Conservation (phyloP, 2,797 vertebrate species). For the Hafferia zeledoni region DNA sequence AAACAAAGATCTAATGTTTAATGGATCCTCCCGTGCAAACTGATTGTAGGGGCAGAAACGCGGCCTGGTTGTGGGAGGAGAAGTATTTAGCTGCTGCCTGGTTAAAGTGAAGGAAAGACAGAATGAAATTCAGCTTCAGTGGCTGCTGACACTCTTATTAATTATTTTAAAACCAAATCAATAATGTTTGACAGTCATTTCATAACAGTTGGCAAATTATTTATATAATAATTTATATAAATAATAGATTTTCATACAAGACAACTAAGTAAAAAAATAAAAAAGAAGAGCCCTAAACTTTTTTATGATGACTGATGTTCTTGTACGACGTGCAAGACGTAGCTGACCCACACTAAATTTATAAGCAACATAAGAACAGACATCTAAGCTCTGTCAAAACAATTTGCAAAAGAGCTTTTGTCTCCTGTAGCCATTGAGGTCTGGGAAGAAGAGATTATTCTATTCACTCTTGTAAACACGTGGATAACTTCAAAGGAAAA, state of each 20-base stretch:
- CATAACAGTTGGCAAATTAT: neutral
- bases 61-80: accelerated
- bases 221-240: neutral
- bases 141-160: neutral
- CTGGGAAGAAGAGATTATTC: neutral
- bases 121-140: neutral
- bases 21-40: neutral
- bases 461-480: neutral
- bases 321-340: neutral
- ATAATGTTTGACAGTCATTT: neutral
- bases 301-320: neutral
- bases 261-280: neutral
- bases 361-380: neutral
- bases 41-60: neutral
- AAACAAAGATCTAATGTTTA: neutral
- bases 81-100: neutral
- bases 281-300: neutral
- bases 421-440: neutral
- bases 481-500: neutral
- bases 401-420: neutral
- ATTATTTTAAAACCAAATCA: neutral
- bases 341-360: neutral
- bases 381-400: neutral
- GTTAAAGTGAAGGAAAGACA: neutral
- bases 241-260: neutral